Evolutionary conservation across 2,888 invertebrate genomes (phyloP), one percentile per base, ranked within the genome.

Genomic region (Ichneumoninae sp.): DNA sequence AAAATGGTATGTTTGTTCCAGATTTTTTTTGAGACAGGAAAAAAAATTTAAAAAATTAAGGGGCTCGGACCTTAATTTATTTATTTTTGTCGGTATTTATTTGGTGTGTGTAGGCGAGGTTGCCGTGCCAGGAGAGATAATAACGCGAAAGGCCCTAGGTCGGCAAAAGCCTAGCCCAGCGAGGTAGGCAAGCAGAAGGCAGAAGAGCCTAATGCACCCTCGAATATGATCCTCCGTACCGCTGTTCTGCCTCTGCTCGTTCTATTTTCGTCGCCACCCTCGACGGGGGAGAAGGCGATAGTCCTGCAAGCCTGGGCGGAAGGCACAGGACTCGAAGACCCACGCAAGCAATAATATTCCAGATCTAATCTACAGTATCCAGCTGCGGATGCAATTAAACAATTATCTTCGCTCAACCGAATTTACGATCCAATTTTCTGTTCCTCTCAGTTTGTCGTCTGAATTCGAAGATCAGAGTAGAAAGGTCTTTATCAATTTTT

Each of bases 161-260:
- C 33, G 26, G n/a, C 26, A 30, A 36, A 47, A 54, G 7, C 30
- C 63, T 30, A 40, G 4, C 7, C 26, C 57, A 5, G 30, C 47
- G 47, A 63, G 30, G 60, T 63, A 40, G 26, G 33, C 70, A 44
- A 68, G 77, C 63, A 74, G 74, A 74, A 74, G 44, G 74, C 74
- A 47, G 63, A 74, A 30, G 22, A 63, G 63, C 63, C 30, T 63
- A n/a, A 30, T 74, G 74, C 74, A 74, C 74, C 74, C 74, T 74
- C 74, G 74, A 77, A 77, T 60, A n/a, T 68, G 54, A 68, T 40
- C 60, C 40, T 54, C 22, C 36, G 54, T 26, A 50, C 33, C 30
- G 60, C 57, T 50, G 30, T 22, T 66, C 47, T 57, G 26, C 57
- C 63, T 57, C 57, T 26, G 30, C 40, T 69, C 74, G 63, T 13